Percentiles rank a stretch among this genome's conserved stretches.
Evolutionary conservation across 2,797 vertebrate species (phyloP).

Genomic region (Moxostoma hubbsi): DNA sequence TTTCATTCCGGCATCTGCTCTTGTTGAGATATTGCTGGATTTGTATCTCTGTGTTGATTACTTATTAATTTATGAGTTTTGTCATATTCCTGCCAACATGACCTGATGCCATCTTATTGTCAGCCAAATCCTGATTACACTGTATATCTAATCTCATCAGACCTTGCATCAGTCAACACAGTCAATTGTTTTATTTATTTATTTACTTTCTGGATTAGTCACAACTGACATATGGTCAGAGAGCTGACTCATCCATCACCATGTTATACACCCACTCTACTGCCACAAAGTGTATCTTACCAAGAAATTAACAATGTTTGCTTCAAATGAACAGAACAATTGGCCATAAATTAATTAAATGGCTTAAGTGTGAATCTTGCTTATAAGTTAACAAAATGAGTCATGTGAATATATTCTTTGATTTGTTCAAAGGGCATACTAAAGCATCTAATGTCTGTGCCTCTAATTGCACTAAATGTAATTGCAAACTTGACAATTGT

Average conservation of each 20-base stretch:
- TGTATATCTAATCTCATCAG: not conserved
- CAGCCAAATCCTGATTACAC: not conserved
- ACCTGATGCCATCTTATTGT: not conserved
- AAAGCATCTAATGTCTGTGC: not conserved
- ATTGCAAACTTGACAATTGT: no score
- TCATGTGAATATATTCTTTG: not conserved
- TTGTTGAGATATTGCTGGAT: not conserved
- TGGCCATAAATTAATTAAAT: constrained; percentile 38
- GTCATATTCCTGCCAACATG: not conserved
- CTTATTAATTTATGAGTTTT: not conserved
- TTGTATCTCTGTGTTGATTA: not conserved
- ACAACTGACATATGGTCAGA: constrained; percentile 36
- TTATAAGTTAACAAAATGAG: constrained; percentile 2
- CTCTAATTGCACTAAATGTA: no score
- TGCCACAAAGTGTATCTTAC: constrained; percentile 28
- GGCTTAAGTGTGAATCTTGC: constrained; percentile 28
- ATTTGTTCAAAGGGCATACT: not conserved
- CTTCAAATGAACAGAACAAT: constrained; percentile 29
- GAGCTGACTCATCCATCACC: constrained; percentile 21
- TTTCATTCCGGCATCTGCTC: no score
- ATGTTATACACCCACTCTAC: constrained; percentile 41
- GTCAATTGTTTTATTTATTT: not conserved
- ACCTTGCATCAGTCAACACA: not conserved
- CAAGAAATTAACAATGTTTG: constrained; percentile 45
- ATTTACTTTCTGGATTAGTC: constrained; percentile 3